Evolutionary conservation across 2,888 invertebrate species (phyloP).

Genomic region (Eristalis pertinax): DNA sequence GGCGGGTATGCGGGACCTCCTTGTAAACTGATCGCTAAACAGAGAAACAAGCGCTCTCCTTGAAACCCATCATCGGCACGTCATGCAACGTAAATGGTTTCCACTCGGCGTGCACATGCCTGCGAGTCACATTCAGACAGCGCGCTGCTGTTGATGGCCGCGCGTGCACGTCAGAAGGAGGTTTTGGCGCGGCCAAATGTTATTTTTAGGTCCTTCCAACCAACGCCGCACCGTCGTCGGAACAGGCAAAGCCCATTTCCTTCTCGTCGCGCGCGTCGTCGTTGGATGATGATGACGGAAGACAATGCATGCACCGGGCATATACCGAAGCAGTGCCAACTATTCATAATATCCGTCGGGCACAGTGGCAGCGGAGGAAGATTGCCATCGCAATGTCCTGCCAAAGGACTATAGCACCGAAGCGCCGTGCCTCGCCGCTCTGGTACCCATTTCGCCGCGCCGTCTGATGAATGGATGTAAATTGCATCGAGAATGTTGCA

Average conservation of each 20-base stretch:
- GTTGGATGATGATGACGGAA: constrained; percentile 45
- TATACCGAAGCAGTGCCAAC: constrained; percentile 41
- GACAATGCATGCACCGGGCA: constrained; percentile 47
- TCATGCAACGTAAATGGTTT: constrained; percentile 40
- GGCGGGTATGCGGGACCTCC: no score
- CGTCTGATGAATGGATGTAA: constrained; percentile 56
- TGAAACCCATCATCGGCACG: constrained; percentile 13
- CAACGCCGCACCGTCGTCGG: no score
- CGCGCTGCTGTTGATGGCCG: constrained; percentile 6
- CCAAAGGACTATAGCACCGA: not conserved
- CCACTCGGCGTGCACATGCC: constrained; percentile 13
- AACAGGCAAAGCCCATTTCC: constrained; percentile 49
- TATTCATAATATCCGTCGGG: constrained; percentile 36
- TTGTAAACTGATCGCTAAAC: no score
- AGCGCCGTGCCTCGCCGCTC: not conserved
- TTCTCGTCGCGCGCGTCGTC: constrained; percentile 21
- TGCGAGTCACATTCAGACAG: constrained; percentile 47
- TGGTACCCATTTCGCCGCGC: not conserved
- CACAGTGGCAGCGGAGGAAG: not conserved
- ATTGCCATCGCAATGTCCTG: not conserved
- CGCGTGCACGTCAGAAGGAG: constrained; percentile 15
- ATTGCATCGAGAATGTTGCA: constrained; percentile 59
- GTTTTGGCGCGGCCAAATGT: constrained; percentile 25
- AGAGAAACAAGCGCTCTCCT: not conserved
- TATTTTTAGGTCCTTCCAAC: constrained; percentile 49